Base-by-base conservation (phyloP, 1,140 invertebrate genomes). In the Halictus rubicundus region DNA sequence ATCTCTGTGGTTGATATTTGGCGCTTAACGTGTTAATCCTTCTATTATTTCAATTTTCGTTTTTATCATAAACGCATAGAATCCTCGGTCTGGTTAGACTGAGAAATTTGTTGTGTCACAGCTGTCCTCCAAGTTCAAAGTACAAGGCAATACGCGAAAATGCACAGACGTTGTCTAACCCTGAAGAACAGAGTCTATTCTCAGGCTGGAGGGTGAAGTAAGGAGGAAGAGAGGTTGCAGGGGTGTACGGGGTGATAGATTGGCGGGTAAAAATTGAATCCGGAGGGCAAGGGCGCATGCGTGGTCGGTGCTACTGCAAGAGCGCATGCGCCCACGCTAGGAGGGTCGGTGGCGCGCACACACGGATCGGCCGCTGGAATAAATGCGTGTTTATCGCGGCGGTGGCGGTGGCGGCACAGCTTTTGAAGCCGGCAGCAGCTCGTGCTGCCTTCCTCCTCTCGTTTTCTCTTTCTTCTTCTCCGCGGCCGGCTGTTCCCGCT, bases 331-430 rank as follows among this genome's bases (percentile, higher is more conserved):
- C 82, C 66, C 78, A 87, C 77, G 80, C 78, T 75, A 66, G 60
- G 46, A 52, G 21, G 39, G n/a, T 71, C 75, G 65, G 57, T n/a
- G 54, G 54, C 16, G 49, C 49, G 49, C 49, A 21, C 73, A 68
- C 85, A 85, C 82, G 49, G 49, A 19, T 19, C 84, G 88, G 87
- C 86, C 86, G 80, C 76, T 77, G 88, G 87, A 91, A 91, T 91
- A 91, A 91, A 87, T 90, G 90, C 89, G 88, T 90, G 89, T 91
- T 92, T 92, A 91, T 92, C 89, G 88, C 87, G 87, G 87, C 85
- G 78, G 76, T 83, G 84, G 86, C 82, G 78, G 87, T 84, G 86
- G 89, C 90, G 90, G 89, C 89, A 82, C 73, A 57, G 86, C 89
- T 90, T 91, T 91, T 91, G 89, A 90, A 85, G 88, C 85, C 75